A percentile compares a stretch with the other conserved stretches of the same genome.
These are phyloP conservation scores for Solea solea DNA, from an alignment of 2,113 vertebrate species.

Conservation along the genomic window DNA sequence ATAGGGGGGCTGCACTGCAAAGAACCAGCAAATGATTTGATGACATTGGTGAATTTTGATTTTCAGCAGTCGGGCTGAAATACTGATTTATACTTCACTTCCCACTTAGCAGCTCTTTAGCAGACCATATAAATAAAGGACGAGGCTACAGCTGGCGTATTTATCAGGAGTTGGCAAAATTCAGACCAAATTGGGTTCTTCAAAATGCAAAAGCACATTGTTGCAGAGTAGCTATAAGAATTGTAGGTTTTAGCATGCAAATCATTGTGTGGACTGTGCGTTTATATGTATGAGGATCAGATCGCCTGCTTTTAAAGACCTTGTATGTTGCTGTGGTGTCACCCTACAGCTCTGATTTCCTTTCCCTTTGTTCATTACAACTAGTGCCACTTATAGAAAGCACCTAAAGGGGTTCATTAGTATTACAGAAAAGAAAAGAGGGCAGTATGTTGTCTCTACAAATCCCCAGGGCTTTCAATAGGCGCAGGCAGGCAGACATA, in stretches of 20 bases:
- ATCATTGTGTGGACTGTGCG: conserved; percentile 28
- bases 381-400: conserved; percentile 29
- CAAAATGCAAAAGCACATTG: conserved; percentile 33
- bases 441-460: background rate
- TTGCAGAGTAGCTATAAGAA: conserved; percentile 34
- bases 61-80: too few species aligned
- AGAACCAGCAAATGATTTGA: too few species aligned
- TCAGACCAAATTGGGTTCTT: background rate
- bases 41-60: too few species aligned
- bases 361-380: conserved; percentile 32
- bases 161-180: conserved; percentile 43
- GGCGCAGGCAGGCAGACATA: background rate
- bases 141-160: background rate
- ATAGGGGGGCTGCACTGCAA: too few species aligned
- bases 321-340: conserved; percentile 37
- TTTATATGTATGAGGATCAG: conserved; percentile 27
- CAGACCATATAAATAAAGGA: conserved; percentile 30
- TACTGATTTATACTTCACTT: background rate
- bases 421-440: conserved; percentile 19
- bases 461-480: conserved; percentile 9
- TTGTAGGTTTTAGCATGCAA: conserved; percentile 40
- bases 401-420: conserved; percentile 5
- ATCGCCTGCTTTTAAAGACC: conserved; percentile 50
- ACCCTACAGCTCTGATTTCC: conserved; percentile 26
- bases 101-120: conserved; percentile 34